Evolutionary conservation across 2,797 vertebrate genomes (phyloP).

Genomic region (Nannoperca obscura): DNA sequence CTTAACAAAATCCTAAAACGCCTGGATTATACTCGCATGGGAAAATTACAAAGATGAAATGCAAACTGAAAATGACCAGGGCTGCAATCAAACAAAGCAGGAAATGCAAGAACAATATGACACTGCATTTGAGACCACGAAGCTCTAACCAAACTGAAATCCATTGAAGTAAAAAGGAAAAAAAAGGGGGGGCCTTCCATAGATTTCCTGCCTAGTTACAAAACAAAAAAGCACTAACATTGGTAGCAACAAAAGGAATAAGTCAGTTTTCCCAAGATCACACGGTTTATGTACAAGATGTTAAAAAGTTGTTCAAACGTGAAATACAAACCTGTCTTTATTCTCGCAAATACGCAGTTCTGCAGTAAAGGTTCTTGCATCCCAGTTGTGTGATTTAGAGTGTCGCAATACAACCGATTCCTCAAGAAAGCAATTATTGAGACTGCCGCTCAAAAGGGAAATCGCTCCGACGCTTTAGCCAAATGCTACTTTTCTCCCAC

Average conservation of each 20-base stretch:
- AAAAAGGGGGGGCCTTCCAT: constrained; percentile 1
- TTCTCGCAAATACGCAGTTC: constrained; percentile 41
- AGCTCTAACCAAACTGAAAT: constrained; percentile 20
- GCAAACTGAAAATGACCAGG: background rate
- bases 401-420: background rate
- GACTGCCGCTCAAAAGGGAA: constrained; percentile 13
- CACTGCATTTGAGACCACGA: background rate
- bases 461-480: background rate
- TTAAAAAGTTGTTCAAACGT: constrained; percentile 52
- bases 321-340: constrained; percentile 54
- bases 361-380: constrained; percentile 19
- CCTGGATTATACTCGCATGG: background rate
- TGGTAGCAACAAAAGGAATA: background rate
- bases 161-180: constrained; percentile 9
- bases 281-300: constrained; percentile 51
- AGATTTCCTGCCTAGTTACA: constrained; percentile 10
- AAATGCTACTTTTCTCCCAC: constrained; percentile 48
- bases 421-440: constrained; percentile 25
- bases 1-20: background rate
- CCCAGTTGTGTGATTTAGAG: constrained; percentile 26
- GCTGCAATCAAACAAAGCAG: constrained; percentile 5
- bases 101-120: background rate
- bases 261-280: constrained; percentile 15
- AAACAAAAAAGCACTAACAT: background rate
- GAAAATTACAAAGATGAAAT: background rate